Evolutionary conservation across 2,113 vertebrate genomes (phyloP), one percentile per base, ranked within the genome.

Genomic region (Reinhardtius hippoglossoides): DNA sequence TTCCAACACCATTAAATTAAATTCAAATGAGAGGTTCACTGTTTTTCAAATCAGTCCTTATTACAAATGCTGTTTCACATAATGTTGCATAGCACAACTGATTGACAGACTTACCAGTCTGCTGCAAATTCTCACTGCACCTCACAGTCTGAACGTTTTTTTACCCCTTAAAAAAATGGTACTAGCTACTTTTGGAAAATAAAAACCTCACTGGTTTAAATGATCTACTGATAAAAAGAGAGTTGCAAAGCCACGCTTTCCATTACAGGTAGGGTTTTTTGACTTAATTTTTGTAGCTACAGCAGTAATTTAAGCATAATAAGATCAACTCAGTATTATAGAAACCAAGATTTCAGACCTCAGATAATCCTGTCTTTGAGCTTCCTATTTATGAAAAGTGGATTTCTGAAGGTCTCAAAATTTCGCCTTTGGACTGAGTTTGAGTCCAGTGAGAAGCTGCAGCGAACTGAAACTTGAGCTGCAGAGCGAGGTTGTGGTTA

Each of bases 31-130:
- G 68, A 52, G 57, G 63, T 78, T 85, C 31, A 74, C 15, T 20
- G 54, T 81, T 80, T 71, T 55, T 67, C 10, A 55, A 64, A 5
- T 48, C 35, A 58, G 15, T 13, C 44, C 44, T 9, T 37, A 40
- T 76, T 71, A 55, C 60, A 79, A 72, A 80, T 73, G 68, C 65
- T 56, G 15, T 57, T 76, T 73, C 31, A 69, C 10, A 61, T 69
- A 35, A 62, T 63, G 61, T 40, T 64, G 42, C 40, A 46, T 9
- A 27, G 64, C 60, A 69, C 31, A 50, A 12, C 6, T 23, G 16
- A 20, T 5, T 50, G 52, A 71, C 67, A 7, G 1, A 26, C 18
- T 40, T 55, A 69, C 14, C 14, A 24, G 37, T 67, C 16, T 27
- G 52, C 58, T 58, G 58, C 23, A 46, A n/a, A 15, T 46, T 54